Conservation (phyloP, 2,113 vertebrate genomes). For the Antennarius striatus region DNA sequence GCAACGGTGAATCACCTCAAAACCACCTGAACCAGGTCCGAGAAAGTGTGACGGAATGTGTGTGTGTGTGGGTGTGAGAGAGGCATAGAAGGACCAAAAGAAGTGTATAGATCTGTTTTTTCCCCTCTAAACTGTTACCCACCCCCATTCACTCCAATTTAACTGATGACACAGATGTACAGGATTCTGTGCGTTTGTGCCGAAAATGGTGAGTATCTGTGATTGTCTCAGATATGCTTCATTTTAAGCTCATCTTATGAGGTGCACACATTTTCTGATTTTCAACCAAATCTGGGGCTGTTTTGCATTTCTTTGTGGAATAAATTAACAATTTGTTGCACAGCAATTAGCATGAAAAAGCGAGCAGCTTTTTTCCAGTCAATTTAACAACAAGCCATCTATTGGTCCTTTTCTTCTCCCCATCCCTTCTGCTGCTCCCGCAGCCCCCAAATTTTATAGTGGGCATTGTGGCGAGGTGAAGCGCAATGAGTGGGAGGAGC, state of each 20-base stretch:
- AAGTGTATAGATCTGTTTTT: constrained; percentile 34
- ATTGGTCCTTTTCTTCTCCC: constrained; percentile 57
- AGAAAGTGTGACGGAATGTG: constrained; percentile 32
- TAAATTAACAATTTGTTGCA: constrained; percentile 75
- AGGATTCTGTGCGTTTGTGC: constrained; percentile 3
- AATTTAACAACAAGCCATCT: constrained; percentile 70
- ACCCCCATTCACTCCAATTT: constrained; percentile 20
- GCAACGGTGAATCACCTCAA: constrained; percentile 46
- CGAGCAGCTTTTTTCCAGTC: constrained; percentile 67
- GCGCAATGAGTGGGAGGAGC: constrained; percentile 62
- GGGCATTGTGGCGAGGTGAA: constrained; percentile 67
- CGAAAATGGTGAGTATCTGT: not conserved
- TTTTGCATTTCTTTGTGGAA: constrained; percentile 60
- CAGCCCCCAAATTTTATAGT: constrained; percentile 57
- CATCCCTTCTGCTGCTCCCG: constrained; percentile 36
- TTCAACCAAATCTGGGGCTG: constrained; percentile 19
- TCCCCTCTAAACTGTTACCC: constrained; percentile 22
- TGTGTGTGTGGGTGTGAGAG: not conserved
- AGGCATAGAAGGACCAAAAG: constrained; percentile 7
- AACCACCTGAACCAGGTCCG: constrained; percentile 60
- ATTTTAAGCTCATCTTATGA: constrained; percentile 7
- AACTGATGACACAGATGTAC: constrained; percentile 25
- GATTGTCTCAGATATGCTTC: not conserved
- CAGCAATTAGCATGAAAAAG: constrained; percentile 73
- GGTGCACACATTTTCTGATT: not conserved